Evolutionary conservation across 2,888 invertebrate genomes (phyloP), one percentile per base, ranked within the genome.

Genomic region (Odontothrips loti): DNA sequence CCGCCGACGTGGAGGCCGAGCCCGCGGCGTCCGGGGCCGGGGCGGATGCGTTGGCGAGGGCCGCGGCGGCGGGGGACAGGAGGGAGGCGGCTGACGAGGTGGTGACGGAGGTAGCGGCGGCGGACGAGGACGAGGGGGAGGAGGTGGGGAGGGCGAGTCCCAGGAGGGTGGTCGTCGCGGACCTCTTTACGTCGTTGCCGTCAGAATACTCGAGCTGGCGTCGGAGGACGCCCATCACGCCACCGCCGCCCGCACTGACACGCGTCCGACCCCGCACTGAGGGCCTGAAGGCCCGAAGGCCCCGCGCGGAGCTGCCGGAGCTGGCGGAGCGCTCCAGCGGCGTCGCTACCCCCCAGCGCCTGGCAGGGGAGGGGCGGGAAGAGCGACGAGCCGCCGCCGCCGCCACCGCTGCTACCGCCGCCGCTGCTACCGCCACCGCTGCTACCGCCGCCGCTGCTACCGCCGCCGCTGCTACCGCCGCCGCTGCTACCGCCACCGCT

Each of bases 131-230:
- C 51, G 11, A 23, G 11, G 68, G 23, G 23, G 68, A 68, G 23
- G 23, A 68, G 68, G 68, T 6, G 68, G 68, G 68, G 58, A 58
- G 58, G 58, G 15, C 58, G 58, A 17, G 58, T 58, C 58, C 58
- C 20, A 58, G 34, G 58, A 58, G 58, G 34, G 34, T 6, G 34
- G 34, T 43, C 34, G 34, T 43, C 34, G 34, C 34, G 34, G 34
- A 43, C 3, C 34, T 43, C 34, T 2, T 43, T 15, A 58, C 58
- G 58, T 17, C 68, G 68, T 23, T 6, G 34, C 34, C 68, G 68
- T 75, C 68, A 27, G 9, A 75, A 27, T 75, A 75, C 68, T 75
- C 68, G 68, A 27, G 11, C 68, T 75, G 68, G 68, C 68, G 68
- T 23, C 68, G 68, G 23, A 27, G 23, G 68, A 75, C 68, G 23